Percentiles rank a stretch among this genome's conserved stretches.
These are phyloP conservation scores for Acipenser ruthenus DNA, from an alignment of 2,797 vertebrate species.

Conservation along the genomic window DNA sequence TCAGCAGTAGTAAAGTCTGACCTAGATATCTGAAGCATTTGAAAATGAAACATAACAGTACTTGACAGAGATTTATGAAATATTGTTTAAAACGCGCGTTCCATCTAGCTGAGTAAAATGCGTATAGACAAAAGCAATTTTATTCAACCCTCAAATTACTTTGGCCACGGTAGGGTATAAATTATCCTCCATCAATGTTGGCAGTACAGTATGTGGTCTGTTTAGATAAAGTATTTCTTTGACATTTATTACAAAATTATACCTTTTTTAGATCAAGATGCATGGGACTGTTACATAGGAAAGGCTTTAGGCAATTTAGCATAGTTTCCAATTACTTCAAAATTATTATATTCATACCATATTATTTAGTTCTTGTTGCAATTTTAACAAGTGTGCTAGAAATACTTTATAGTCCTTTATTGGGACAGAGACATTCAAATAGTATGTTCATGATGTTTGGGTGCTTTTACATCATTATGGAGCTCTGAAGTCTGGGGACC, in stretches of 20 bases:
- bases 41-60: constrained; percentile 48
- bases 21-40: constrained; percentile 28
- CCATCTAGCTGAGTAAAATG: constrained; percentile 46
- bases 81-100: constrained; percentile 47
- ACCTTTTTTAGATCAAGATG: constrained; percentile 18
- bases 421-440: too few relatives aligned
- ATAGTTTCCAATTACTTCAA: too few relatives aligned
- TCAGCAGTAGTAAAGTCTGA: too few relatives aligned
- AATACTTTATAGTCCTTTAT: too few relatives aligned
- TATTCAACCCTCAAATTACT: constrained; percentile 46
- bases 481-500: too few relatives aligned
- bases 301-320: too few relatives aligned
- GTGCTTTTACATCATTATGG: too few relatives aligned
- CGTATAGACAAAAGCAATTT: constrained; percentile 59
- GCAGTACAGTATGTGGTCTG: constrained; percentile 40
- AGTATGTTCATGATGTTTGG: too few relatives aligned
- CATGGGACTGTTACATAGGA: background rate
- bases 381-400: too few relatives aligned
- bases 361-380: too few relatives aligned
- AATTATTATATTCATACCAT: too few relatives aligned
- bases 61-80: constrained; percentile 63
- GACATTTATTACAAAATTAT: constrained; percentile 51
- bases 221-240: constrained; percentile 52
- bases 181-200: constrained; percentile 49
- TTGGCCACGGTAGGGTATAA: constrained; percentile 45